Evolutionary conservation across 1,140 invertebrate genomes (phyloP).

Genomic region (Temnothorax longispinosus): DNA sequence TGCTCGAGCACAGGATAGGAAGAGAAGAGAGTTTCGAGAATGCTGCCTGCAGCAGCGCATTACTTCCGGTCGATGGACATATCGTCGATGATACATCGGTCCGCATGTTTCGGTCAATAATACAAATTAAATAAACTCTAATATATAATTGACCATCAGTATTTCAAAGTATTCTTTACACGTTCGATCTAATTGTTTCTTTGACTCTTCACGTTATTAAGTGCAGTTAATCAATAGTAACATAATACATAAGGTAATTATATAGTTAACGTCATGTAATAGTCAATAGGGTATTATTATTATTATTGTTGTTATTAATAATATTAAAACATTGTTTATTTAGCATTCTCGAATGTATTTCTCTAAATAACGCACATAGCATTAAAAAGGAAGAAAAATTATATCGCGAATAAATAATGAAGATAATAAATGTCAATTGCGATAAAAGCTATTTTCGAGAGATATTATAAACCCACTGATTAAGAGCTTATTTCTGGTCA

Average conservation of each 20-base stretch:
- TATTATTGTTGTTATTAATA: neutral
- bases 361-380: neutral
- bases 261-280: neutral
- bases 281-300: neutral
- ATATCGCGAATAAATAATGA: neutral
- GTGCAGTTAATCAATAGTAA: constrained; percentile 26
- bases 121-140: neutral
- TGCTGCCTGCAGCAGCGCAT: constrained; percentile 11
- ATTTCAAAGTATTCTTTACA: neutral
- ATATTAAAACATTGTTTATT: neutral
- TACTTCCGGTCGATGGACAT: constrained; percentile 36
- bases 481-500: constrained; percentile 24
- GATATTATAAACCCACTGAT: neutral
- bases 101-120: constrained; percentile 6
- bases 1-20: neutral
- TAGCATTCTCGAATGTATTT: neutral
- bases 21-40: neutral
- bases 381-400: neutral
- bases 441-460: neutral
- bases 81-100: constrained; percentile 14
- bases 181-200: neutral
- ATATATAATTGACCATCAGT: neutral
- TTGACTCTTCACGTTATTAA: neutral
- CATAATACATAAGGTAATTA: neutral
- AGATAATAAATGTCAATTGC: neutral